Conservation (phyloP, 2,888 invertebrate genomes). For the Papilio protenor region DNA sequence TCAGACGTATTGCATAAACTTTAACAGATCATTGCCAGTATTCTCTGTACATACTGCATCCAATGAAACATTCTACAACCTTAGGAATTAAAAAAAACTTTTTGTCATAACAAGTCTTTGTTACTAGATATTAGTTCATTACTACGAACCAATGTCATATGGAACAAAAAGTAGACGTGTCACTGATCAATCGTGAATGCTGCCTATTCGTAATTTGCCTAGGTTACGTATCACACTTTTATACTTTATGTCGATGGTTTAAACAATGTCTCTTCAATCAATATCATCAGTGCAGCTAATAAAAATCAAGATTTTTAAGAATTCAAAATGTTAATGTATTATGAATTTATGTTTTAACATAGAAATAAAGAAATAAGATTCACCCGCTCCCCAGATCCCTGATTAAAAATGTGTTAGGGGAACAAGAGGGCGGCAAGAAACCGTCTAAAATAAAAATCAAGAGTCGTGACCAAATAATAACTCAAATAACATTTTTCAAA, state of each 20-base stretch:
- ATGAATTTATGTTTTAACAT: no score
- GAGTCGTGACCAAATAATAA: no score
- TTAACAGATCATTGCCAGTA: not conserved
- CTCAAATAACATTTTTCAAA: no score
- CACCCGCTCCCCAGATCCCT: no score
- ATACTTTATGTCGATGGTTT: not conserved
- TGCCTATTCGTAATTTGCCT: not conserved
- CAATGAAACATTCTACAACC: not conserved
- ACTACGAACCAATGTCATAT: conserved; percentile 17
- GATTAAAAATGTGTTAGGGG: no score
- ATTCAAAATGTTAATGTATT: no score
- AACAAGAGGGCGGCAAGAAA: no score
- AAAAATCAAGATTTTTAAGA: no score
- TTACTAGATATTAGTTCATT: conserved; percentile 28
- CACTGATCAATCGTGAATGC: not conserved
- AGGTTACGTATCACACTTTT: not conserved
- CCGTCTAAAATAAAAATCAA: no score
- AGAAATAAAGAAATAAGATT: no score
- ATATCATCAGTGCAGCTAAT: no score
- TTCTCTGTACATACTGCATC: not conserved
- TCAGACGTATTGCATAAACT: not conserved
- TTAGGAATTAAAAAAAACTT: not conserved
- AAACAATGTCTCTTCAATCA: no score
- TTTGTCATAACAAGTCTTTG: not conserved
- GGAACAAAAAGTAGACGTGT: conserved; percentile 23